phyloP scores from a whole-genome alignment of 2,797 vertebrate genomes.

The Pampus argenteus region DNA sequence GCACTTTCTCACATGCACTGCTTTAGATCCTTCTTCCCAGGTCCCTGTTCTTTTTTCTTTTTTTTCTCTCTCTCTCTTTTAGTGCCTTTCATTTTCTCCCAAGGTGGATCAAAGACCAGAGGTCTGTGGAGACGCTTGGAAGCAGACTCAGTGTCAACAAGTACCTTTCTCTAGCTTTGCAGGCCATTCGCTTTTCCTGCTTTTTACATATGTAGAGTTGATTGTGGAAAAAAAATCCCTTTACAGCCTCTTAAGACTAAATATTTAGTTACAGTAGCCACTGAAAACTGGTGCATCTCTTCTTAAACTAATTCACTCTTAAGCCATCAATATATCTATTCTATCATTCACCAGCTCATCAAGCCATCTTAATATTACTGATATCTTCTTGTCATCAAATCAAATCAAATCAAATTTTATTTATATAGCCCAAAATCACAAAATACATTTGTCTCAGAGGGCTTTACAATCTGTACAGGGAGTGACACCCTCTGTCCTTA shows the following conservation, averaged over 20 bases:
- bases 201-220: constrained; percentile 6
- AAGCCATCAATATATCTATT: background rate
- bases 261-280: background rate
- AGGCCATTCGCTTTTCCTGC: constrained; percentile 4
- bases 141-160: constrained; percentile 67
- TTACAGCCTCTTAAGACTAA: background rate
- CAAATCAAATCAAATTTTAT: no score
- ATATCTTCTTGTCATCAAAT: constrained; percentile 29
- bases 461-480: no score
- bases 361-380: constrained; percentile 12
- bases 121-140: constrained; percentile 63
- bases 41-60: constrained; percentile 22
- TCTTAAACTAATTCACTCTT: background rate
- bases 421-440: no score
- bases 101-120: constrained; percentile 71
- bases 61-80: constrained; percentile 27
- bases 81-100: constrained; percentile 58
- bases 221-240: constrained; percentile 11
- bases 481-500: no score
- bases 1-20: constrained; percentile 24
- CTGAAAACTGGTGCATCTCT: background rate
- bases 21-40: constrained; percentile 30
- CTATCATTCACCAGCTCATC: constrained; percentile 3
- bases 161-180: constrained; percentile 38
- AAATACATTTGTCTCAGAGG: no score